Base-by-base conservation (phyloP, 2,113 vertebrate species). In the Rhinoptilus africanus region DNA sequence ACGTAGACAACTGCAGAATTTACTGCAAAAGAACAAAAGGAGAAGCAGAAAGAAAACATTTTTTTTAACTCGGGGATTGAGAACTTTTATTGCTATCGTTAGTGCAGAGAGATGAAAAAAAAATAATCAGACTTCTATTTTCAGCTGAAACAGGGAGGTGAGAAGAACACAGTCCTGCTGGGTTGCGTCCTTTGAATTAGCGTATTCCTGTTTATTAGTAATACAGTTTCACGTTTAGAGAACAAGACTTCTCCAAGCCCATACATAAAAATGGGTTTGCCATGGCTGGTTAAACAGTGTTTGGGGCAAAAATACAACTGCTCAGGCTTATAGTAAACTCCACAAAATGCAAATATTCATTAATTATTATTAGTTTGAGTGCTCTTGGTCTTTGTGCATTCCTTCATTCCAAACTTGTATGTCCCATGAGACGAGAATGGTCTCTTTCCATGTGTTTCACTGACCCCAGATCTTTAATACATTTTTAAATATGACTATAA, bases 1-100 rank as follows among this genome's bases (percentile, higher is more conserved):
- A 79, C 0, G 2, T 92, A 95, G 96, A 91, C 96, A 89, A 67
- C 87, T 81, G 35, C 83, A 91, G 88, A 95, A 75, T 78, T 92
- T 89, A 76, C 63, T 96, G 88, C 93, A 64, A 89, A 35, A n/a
- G 60, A 82, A 66, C 57, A 92, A 81, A 92, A 88, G 76, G 72
- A 76, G 64, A 45, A 76, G 34, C 27, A 56, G 62, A 83, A 91
- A 32, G 39, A 85, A 89, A 85, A 94, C 41, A 39, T 24, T 43
- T 45, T 7, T 60, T 59, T 69, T 54, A 54, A 76, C 43, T 41
- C n/a, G 30, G 14, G 20, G 37, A 85, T 78, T 88, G 56, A 60
- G 74, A 95, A 87, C 59, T 92, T 89, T 59, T 89, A 75, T 78
- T 89, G 82, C 45, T 92, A 35, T 11, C 88, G 37, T 94, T 93